Base-by-base conservation (phyloP, 2,797 vertebrate species). In the Epinephelus awoara region DNA sequence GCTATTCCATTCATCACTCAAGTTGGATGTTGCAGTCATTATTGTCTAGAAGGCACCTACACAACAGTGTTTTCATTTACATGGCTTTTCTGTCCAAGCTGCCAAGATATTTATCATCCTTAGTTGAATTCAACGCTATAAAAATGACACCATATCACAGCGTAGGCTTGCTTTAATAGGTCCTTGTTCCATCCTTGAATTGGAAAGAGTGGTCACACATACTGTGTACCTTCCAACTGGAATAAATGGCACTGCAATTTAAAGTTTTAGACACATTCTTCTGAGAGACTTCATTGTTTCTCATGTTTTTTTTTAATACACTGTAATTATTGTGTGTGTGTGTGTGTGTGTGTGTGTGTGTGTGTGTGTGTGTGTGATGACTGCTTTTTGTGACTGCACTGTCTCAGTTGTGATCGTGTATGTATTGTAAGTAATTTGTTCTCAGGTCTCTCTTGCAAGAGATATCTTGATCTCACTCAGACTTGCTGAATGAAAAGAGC, bases 111-210 rank as follows among this genome's bases (percentile, higher is more conserved):
- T 49, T 54, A 50, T 57, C 59, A 55, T 64, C 25, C 27, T 52
- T 27, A 46, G 56, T 4, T 70, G 12, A 77, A 68, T 42, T 75
- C 40, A 77, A 73, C 75, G 70, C 38, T 61, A 21, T 4, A 67
- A 25, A 23, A 9, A 59, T 82, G 58, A 75, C 25, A 66, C 6
- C 1, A 11, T 27, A 58, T 79, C 62, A 66, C 34, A 70, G 40
- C 17, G 19, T 19, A 21, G 19, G 52, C 65, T 51, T 56, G 14
- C 29, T 68, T 46, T 42, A 72, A 57, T 23, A 4, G 15, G 47
- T 54, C 23, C 52, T 25, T 59, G 47, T 38, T 14, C 46, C 50
- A 52, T 52, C 10, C 7, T 11, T 62, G 10, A 54, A 65, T 23
- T 50, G 38, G 54, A 69, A 68, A 59, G 14, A 55, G 15, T 38